phyloP scores from a whole-genome alignment of 2,797 vertebrate species.

The Gorsachius magnificus region DNA sequence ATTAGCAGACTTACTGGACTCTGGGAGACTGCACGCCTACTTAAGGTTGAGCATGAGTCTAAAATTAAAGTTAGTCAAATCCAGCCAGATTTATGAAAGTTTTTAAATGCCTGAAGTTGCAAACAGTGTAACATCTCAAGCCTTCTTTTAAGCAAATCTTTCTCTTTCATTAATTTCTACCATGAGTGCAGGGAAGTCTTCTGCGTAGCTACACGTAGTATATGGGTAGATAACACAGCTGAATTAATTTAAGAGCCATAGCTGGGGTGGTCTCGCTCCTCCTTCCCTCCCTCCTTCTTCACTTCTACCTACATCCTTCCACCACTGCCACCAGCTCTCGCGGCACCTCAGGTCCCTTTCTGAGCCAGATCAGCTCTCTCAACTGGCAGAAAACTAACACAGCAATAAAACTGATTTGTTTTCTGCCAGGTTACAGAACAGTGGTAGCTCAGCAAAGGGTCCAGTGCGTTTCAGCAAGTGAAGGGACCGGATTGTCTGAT shows the following conservation, averaged over 20 bases:
- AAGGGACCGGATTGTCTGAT: neutral
- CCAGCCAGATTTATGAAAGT: conserved; percentile 11
- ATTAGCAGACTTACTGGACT: conserved; percentile 18
- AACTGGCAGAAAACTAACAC: neutral
- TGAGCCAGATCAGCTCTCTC: neutral
- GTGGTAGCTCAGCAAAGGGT: neutral
- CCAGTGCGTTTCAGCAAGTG: accelerated
- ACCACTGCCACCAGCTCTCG: neutral
- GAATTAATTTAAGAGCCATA: neutral
- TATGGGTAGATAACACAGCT: neutral
- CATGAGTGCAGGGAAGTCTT: neutral
- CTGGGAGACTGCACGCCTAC: neutral
- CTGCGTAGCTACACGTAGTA: neutral
- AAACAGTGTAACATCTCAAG: conserved; percentile 28
- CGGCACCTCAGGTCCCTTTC: neutral
- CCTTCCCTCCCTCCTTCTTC: neutral
- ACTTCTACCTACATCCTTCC: neutral
- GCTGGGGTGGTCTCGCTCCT: neutral
- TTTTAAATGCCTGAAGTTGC: conserved; percentile 42
- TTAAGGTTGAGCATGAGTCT: conserved; percentile 31
- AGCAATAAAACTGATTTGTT: neutral
- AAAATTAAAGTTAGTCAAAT: conserved; percentile 53
- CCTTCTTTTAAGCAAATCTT: conserved; percentile 23
- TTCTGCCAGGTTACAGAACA: neutral
- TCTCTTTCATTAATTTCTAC: conserved; percentile 37